Evolutionary conservation across 1,140 invertebrate species (phyloP), one percentile per base, ranked within the genome.

Genomic region (Rhynchophorus ferrugineus): DNA sequence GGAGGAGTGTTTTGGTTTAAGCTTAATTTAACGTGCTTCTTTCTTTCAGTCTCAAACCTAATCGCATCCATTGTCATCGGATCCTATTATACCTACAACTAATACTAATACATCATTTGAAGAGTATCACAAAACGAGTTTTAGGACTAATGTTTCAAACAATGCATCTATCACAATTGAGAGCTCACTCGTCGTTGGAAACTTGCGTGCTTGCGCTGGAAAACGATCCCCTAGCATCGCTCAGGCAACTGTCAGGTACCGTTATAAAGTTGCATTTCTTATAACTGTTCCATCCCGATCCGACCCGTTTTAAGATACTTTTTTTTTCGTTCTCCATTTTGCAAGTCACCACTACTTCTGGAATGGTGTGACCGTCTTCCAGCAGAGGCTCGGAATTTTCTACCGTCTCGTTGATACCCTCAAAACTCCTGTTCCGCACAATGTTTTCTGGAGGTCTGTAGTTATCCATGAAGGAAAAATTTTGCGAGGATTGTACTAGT

Each of bases 251-350:
- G 36, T 66, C 62, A 17, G 66, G 65, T 19, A 69, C 65, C 2
- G 60, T 61, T 36, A 69, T 68, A 49, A 69, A 68, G 43, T 60
- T 67, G 41, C 65, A 69, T 49, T 68, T 69, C 43, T 69, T 64
- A 36, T 62, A 65, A 44, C 50, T 62, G 7, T 50, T 50, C 66
- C 63, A 67, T 8, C 59, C 61, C 17, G 66, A 61, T 43, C 62
- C 65, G 2, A 67, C 66, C 29, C 64, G 37, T 38, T 67, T 69
- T 41, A 69, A 54, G 46, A 68, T 67, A 50, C 62, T 66, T 39
- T 66, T 66, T 34, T 57, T 58, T 11, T 66, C 61, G 9, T 49
- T 62, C 13, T 67, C 65, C 0, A 49, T 34, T 42, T 64, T 66
- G 44, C 62, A 66, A 3, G 65, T 66, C 7, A 66, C 59, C n/a